phyloP scores from a whole-genome alignment of 2,797 vertebrate species.

The Sciurus carolinensis region DNA sequence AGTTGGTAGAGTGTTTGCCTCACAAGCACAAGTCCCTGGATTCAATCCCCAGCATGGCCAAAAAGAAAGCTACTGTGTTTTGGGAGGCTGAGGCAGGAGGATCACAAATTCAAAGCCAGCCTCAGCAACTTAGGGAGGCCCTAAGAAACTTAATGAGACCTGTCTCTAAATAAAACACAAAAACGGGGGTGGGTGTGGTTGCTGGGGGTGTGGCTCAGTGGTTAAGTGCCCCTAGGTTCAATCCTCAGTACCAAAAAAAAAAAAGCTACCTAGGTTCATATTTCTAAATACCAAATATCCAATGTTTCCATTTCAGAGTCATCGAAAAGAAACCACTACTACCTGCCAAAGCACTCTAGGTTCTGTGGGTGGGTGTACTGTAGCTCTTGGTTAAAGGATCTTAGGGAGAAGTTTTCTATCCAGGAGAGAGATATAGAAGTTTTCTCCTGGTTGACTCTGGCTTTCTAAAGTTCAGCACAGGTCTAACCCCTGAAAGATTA shows the following conservation, averaged over 20 bases:
- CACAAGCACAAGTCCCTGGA: no score
- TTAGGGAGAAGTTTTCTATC: neutral
- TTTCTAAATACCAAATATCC: constrained; percentile 19
- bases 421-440: neutral
- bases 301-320: constrained; percentile 35
- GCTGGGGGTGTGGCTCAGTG: neutral
- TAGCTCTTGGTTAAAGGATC: neutral
- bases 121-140: no score
- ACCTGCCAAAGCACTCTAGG: neutral
- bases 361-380: neutral
- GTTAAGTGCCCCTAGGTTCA: neutral
- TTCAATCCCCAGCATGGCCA: no score
- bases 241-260: no score
- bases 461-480: constrained; percentile 46
- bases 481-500: neutral
- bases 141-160: no score
- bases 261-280: neutral
- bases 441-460: neutral
- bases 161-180: no score
- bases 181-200: no score
- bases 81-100: neutral
- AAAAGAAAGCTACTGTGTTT: neutral
- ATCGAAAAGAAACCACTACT: neutral
- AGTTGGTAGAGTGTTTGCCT: no score
- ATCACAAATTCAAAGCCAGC: no score